Percentiles rank a stretch among this genome's conserved stretches.
These are phyloP conservation scores for Drosophila chauvacae DNA, from an alignment of 1,140 invertebrate genomes.

Conservation along the genomic window DNA sequence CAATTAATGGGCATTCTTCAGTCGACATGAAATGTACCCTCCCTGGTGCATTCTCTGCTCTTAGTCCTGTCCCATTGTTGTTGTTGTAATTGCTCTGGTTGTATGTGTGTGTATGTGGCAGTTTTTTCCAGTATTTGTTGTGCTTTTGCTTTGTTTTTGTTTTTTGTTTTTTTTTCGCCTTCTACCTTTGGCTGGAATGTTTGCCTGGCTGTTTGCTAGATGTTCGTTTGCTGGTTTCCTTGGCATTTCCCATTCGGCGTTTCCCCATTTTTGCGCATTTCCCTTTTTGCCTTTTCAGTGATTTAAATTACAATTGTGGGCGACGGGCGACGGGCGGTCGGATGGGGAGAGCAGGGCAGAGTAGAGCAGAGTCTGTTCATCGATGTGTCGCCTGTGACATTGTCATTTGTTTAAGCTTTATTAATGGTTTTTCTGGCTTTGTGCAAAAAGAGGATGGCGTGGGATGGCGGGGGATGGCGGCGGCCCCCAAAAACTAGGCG, in stretches of 20 bases:
- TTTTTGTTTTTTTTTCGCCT: slow-evolving; percentile 4
- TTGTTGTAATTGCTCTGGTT: slow-evolving; percentile 45
- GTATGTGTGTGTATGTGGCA: neutral
- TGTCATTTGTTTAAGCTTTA: slow-evolving; percentile 61
- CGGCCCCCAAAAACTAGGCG: slow-evolving; percentile 1
- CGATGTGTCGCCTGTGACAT: slow-evolving; percentile 51
- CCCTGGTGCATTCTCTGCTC: neutral
- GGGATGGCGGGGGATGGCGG: neutral
- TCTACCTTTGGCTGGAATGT: slow-evolving; percentile 32
- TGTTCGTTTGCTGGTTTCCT: slow-evolving; percentile 32
- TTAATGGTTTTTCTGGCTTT: slow-evolving; percentile 56
- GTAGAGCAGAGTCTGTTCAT: slow-evolving; percentile 38
- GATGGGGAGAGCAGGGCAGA: neutral
- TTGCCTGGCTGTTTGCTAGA: slow-evolving; percentile 39
- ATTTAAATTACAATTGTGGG: slow-evolving; percentile 47
- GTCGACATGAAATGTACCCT: neutral
- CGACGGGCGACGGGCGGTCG: neutral
- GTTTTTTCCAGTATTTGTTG: slow-evolving; percentile 15
- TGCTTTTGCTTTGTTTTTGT: neutral
- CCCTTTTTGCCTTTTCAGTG: slow-evolving; percentile 15
- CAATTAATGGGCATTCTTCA: neutral
- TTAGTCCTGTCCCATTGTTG: slow-evolving; percentile 19
- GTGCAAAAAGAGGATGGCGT: neutral
- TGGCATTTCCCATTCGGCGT: slow-evolving; percentile 15
- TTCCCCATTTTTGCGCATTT: slow-evolving; percentile 11